Base-by-base conservation (phyloP, 2,797 vertebrate genomes). In the Tapera naevia region DNA sequence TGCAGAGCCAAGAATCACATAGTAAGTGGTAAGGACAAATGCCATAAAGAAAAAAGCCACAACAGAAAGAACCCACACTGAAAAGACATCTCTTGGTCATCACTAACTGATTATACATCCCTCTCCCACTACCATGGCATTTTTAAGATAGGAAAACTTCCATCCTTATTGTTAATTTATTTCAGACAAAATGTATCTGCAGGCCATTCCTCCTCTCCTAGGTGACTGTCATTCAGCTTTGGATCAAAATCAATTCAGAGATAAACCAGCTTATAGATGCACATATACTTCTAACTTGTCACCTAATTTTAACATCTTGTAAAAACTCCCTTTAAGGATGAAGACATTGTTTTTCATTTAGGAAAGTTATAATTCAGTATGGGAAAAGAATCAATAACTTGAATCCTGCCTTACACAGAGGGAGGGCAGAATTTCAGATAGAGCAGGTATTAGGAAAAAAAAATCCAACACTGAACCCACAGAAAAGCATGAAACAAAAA, bases 1-100 rank as follows among this genome's bases (percentile, higher is more conserved):
- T 65, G 32, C 39, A 27, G 75, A 51, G 30, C 51, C 37, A 27
- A 64, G 12, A 76, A 33, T 0, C 9, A 54, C 53, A 28, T 0
- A 7, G 0, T 6, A 21, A 67, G 35, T 2, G 9, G 8, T 21
- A 71, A 46, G 1, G 1, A 69, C 51, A 92, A 58, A 43, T 1
- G 27, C 12, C n/a, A n/a, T 5, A 5, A 7, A 35, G 35, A 41
- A 75, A 39, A 57, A 30, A 64, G 30, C 43, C 69, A 35, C 4
- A 64, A 24, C 32, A 61, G 11, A 9, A 41, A n/a, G 14, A 11
- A 4, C 32, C 7, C 56, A 23, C 9, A n/a, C n/a, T 9, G 45
- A 87, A 60, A 41, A 75, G 61, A 9, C 8, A 39, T 7, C 11
- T 33, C 51, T 30, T 21, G 53, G 5, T 5, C 5, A 16, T 43